Percentiles rank a stretch among this genome's conserved stretches.
Evolutionary conservation across 2,888 invertebrate species (phyloP).

Genomic region (Lycocerus yunnanus): DNA sequence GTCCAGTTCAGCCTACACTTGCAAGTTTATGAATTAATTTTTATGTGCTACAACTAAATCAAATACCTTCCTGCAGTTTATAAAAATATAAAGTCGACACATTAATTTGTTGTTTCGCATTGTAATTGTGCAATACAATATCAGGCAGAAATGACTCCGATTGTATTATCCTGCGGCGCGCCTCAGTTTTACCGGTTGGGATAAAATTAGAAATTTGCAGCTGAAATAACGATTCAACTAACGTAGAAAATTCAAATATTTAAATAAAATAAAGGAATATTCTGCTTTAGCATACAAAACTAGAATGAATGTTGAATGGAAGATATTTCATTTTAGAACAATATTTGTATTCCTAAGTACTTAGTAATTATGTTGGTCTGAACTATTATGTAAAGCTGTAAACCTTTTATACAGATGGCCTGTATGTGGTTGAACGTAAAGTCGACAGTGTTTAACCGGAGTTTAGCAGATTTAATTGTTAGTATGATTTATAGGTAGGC

Average conservation of each 20-base stretch:
- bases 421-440: constrained; percentile 40
- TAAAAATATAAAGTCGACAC: too few species aligned
- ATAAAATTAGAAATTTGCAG: not conserved
- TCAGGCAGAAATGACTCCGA: not conserved
- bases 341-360: constrained; percentile 2
- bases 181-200: not conserved
- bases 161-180: not conserved
- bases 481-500: constrained; percentile 49
- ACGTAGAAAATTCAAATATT: not conserved
- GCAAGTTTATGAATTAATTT: too few species aligned
- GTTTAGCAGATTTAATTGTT: constrained; percentile 54
- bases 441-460: constrained; percentile 51
- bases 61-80: too few species aligned
- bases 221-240: not conserved
- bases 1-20: too few species aligned
- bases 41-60: too few species aligned
- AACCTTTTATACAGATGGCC: constrained; percentile 45
- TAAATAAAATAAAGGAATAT: not conserved
- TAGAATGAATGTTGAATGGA: not conserved
- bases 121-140: not conserved
- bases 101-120: too few species aligned
- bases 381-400: constrained; percentile 19
- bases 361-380: constrained; percentile 3
- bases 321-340: constrained; percentile 1
- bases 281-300: not conserved